Evolutionary conservation across 2,888 invertebrate genomes (phyloP), one percentile per base, ranked within the genome.

Genomic region (Phlogophora meticulosa): DNA sequence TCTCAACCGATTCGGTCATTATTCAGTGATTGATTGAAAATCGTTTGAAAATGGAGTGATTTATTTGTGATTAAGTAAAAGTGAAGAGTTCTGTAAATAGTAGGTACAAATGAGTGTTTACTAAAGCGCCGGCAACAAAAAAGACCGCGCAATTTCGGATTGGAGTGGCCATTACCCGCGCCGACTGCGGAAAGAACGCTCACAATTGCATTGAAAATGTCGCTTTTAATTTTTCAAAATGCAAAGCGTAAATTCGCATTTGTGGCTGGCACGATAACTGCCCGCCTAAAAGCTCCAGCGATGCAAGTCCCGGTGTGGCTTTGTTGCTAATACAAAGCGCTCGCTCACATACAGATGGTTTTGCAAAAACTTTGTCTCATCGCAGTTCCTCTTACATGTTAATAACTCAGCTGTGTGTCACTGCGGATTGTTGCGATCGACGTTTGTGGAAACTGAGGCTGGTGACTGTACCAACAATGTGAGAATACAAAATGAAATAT

Each of bases 211-310:
- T 93, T 92, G 90, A 91, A 92, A 94, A 92, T 91, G 94, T 92
- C 90, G 93, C 92, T 94, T 94, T 94, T 93, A 93, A 93, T 94
- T 94, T 94, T 93, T 93, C 92, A 88, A 93, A 94, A 93, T 92
- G 91, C 92, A 93, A 93, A 94, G 92, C 91, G 91, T 91, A 93
- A 93, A 93, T 94, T 93, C 89, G 87, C 91, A 90, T 94, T 93
- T 93, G 94, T 85, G 90, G 90, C 81, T 87, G 90, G 90, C 85
- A 91, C 90, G 90, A 91, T 91, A 93, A 91, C 92, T 91, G 89
- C 91, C 87, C 88, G 92, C 92, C 93, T 94, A 94, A 94, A 94
- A 94, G 94, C 94, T 86, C 87, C 87, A 85, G 86, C 88, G 87
- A 88, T 87, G 87, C 87, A 90, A 91, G 90, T 87, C 88, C 84